Evolutionary conservation across 2,888 invertebrate species (phyloP), one percentile per base, ranked within the genome.

Genomic region (Ferdinandea cuprea): DNA sequence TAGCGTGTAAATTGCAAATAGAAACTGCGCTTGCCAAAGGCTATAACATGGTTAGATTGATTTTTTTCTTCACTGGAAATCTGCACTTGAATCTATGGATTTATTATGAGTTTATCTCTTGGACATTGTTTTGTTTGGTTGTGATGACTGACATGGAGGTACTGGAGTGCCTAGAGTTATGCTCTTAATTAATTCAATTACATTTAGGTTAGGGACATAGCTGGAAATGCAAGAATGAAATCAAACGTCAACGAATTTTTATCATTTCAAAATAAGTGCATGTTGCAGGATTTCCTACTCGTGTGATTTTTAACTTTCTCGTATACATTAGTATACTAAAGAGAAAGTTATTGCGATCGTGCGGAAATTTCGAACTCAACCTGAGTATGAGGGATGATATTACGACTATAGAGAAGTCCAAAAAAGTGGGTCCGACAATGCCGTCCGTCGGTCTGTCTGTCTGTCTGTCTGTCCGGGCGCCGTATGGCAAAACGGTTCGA

Each of bases 81-180:
- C 78, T 73, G 63, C 56, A 52, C 40, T 73, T 15, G 66, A 52
- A 78, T 78, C 77, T 78, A 32, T 61, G 68, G 66, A 83, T 83
- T 83, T 83, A 78, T 83, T 83, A 78, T 83, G 61, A 72, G 68
- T 21, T 66, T 72, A 59, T 58, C 32, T 63, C n/a, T 35, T 52
- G 37, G 28, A 56, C 35, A 72, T 42, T 59, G 63, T 17, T 52
- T 32, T n/a, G 28, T n/a, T 48, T 32, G 19, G 30, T 40, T 9
- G 17, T 7, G 40, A 15, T 1, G 46, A 61, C 32, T 52, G 58
- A 1, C 58, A 72, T 72, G 30, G 54, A 35, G 15, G 42, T 32
- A 40, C 40, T 19, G 44, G 28, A 48, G 21, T 37, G 28, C 28
- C 32, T 28, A 8, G 13, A 61, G 59, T 61, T 52, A 46, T 37